A percentile compares a stretch with the other conserved stretches of the same genome.
phyloP scores from a whole-genome alignment of 2,888 invertebrate species.

The Pelosia muscerda region DNA sequence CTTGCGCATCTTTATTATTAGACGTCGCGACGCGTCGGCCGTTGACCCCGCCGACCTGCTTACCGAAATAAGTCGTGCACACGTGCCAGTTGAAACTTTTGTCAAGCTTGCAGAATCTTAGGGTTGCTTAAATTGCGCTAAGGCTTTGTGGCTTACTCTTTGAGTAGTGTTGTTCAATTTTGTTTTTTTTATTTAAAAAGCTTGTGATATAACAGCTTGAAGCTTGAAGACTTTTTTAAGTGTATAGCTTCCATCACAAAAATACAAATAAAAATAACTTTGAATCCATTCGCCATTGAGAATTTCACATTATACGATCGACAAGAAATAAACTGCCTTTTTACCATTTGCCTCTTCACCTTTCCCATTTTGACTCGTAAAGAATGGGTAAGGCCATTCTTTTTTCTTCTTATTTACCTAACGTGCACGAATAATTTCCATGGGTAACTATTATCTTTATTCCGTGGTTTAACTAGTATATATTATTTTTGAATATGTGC shows the following conservation, averaged over 20 bases:
- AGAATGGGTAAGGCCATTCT: too few relatives aligned
- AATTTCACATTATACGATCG: neutral
- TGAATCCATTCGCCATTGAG: too few relatives aligned
- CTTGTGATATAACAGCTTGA: neutral
- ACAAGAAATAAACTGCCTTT: neutral
- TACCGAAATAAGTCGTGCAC: constrained; percentile 81
- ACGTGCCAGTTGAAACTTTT: constrained; percentile 65
- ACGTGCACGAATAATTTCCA: neutral
- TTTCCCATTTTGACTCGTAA: too few relatives aligned
- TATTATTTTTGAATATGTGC: too few relatives aligned
- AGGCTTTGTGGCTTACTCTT: constrained; percentile 16
- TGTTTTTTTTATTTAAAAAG: neutral
- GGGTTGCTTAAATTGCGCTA: constrained; percentile 31
- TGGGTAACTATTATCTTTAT: too few relatives aligned
- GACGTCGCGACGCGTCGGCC: constrained; percentile 82
- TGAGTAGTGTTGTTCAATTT: constrained; percentile 4
- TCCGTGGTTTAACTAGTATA: too few relatives aligned
- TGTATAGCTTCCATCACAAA: neutral
- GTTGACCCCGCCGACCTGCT: constrained; percentile 82
- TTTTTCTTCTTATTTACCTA: neutral
- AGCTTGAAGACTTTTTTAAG: too few relatives aligned
- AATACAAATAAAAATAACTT: too few relatives aligned
- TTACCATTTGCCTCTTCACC: neutral
- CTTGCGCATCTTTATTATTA: constrained; percentile 76
- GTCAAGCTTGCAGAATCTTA: constrained; percentile 51